Evolutionary conservation across 2,888 invertebrate genomes (phyloP).

Genomic region (Anthoptus insignis): DNA sequence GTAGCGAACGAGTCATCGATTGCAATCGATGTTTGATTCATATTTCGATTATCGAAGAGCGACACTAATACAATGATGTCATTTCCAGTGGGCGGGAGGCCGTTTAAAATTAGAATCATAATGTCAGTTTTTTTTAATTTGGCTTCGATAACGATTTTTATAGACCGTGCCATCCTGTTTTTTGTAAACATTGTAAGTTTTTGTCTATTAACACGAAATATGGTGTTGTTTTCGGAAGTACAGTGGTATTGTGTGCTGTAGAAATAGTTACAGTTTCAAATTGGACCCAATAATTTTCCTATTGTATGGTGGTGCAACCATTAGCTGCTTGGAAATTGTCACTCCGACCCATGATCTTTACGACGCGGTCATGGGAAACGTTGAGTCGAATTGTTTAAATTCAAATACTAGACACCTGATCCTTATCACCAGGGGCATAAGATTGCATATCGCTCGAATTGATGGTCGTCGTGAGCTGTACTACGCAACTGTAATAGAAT

Average conservation of each 20-base stretch:
- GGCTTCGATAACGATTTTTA: background rate
- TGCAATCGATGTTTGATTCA: conserved; percentile 63
- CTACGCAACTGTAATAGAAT: background rate
- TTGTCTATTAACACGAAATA: background rate
- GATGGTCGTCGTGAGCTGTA: background rate
- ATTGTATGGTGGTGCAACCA: conserved; percentile 6
- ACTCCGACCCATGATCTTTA: conserved; percentile 27
- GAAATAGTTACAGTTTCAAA: background rate
- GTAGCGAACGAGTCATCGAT: conserved; percentile 59
- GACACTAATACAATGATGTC: conserved; percentile 66
- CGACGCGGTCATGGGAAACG: conserved; percentile 24
- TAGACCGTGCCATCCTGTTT: background rate
- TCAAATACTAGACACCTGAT: background rate
- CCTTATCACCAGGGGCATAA: conserved; percentile 4
- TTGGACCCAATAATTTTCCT: background rate
- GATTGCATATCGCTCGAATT: conserved; percentile 8
- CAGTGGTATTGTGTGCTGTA: background rate
- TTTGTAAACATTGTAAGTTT: background rate
- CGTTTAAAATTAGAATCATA: conserved; percentile 33
- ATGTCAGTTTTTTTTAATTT: conserved; percentile 33
- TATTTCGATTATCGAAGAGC: conserved; percentile 58
- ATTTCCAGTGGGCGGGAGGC: conserved; percentile 45
- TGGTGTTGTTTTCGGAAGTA: background rate
- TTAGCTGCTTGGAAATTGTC: conserved; percentile 22
- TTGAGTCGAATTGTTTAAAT: background rate